Evolutionary conservation across 2,888 invertebrate species (phyloP).

Genomic region (Hydriomena furcata): DNA sequence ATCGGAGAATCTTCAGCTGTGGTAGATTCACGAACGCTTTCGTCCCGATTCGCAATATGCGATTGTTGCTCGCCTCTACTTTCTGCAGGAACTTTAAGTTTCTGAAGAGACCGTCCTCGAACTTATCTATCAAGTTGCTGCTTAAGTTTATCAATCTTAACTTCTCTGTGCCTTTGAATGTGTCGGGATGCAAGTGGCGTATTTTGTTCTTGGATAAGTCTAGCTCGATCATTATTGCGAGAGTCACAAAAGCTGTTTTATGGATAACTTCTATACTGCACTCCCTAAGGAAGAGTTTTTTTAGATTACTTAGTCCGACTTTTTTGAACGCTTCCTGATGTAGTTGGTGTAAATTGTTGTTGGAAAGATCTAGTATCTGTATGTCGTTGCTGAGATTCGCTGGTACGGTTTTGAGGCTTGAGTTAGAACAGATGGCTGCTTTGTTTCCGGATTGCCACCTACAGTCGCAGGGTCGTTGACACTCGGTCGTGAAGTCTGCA

Average conservation of each 20-base stretch:
- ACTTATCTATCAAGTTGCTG: conserved; percentile 88
- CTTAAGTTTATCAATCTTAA: conserved; percentile 89
- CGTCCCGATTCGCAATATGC: conserved; percentile 87
- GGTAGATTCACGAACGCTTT: conserved; percentile 88
- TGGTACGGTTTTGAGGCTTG: conserved; percentile 87
- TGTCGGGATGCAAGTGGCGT: conserved; percentile 85
- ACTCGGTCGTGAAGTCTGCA: conserved; percentile 85
- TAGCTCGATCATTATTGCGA: conserved; percentile 91
- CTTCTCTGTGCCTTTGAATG: conserved; percentile 88
- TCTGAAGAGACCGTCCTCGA: conserved; percentile 90
- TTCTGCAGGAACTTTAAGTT: conserved; percentile 89
- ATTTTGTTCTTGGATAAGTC: conserved; percentile 91
- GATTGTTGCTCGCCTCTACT: conserved; percentile 91
- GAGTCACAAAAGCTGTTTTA: conserved; percentile 88
- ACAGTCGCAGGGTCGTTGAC: conserved; percentile 90
- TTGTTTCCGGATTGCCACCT: conserved; percentile 94
- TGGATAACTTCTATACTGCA: conserved; percentile 89
- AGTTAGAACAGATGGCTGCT: conserved; percentile 90
- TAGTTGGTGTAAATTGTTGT: conserved; percentile 86
- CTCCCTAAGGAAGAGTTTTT: conserved; percentile 90
- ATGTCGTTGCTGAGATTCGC: conserved; percentile 88
- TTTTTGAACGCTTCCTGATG: conserved; percentile 87
- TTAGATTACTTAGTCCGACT: conserved; percentile 90
- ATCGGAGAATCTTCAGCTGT: conserved; percentile 86
- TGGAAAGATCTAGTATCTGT: conserved; percentile 88